Evolutionary conservation across 2,113 vertebrate genomes (phyloP), one percentile per base, ranked within the genome.

Genomic region (Abramis brama): DNA sequence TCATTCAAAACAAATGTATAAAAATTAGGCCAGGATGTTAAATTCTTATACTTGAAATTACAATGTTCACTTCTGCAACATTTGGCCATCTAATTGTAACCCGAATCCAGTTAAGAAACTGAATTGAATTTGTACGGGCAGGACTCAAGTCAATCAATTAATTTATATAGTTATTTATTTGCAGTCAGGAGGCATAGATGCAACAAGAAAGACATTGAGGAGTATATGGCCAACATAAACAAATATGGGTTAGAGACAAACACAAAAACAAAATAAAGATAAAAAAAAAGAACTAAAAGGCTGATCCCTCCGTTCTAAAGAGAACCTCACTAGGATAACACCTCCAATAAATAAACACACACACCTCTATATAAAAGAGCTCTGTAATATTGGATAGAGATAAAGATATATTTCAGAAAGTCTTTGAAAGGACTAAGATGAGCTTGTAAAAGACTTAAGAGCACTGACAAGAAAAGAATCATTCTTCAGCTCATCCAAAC

Each of bases 291-390:
- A 79, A 39, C 23, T 43, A 23, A 30, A 80, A 84, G 84, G 73
- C 86, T 79, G 90, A 93, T 93, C 94, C 94, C 94, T 95, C 95
- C 92, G 92, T 95, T 94, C 93, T 91, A 86, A 50, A 36, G 36
- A 93, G 93, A 95, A 95, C 92, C 92, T 94, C 94, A 95, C 93
- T 85, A 94, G 94, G 93, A 95, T 89, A 57, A 88, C 60, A 86
- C 89, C 84, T 45, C 70, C 55, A 21, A 73, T 73, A 55, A 52
- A 50, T 43, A 43, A n/a, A 59, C 25, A 82, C 39, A 60, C 47
- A 39, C 83, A 1, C 43, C 43, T 50, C 60, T 82, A 68, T 36
- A 82, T 70, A 82, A 70, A 82, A 81, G 60, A 81, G 39, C 79
- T 66, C 21, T 39, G 57, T 57, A 78, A 59, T 78, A 23, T 23